These are phyloP conservation scores for Passer montanus DNA, from an alignment of 2,113 vertebrate species.

Conservation along the genomic window DNA sequence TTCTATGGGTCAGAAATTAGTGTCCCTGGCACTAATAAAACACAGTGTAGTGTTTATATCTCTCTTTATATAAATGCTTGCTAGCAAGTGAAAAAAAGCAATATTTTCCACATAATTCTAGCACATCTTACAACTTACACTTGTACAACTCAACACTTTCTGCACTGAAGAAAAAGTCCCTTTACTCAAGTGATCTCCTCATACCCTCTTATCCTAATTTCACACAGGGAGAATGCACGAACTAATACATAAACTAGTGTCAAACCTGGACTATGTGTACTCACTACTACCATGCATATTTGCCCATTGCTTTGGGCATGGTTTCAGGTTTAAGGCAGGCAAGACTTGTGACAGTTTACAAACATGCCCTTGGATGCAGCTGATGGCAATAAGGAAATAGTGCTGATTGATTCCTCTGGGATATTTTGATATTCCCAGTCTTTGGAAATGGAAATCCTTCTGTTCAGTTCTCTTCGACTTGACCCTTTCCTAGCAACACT, in stretches of 20 bases:
- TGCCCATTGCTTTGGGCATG: not conserved
- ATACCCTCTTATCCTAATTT: not conserved
- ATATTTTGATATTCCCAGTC: not conserved
- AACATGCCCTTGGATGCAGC: not conserved
- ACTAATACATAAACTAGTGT: not conserved
- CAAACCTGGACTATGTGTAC: not conserved
- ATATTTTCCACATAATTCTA: not conserved
- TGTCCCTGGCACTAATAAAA: not conserved
- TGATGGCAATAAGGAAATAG: not conserved
- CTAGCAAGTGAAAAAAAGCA: not conserved
- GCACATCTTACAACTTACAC: not conserved
- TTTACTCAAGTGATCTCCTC: not conserved
- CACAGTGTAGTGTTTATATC: not conserved
- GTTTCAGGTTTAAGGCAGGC: not conserved
- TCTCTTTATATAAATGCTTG: not conserved
- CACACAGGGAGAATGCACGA: not conserved
- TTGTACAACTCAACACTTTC: not conserved
- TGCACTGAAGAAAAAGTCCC: not conserved
- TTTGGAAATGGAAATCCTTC: not conserved
- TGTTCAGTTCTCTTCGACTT: not conserved
- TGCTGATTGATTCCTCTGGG: not conserved
- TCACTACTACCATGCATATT: rapidly evolving
- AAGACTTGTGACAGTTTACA: not conserved
- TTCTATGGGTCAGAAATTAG: not conserved
- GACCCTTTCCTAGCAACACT: not conserved